These are phyloP conservation scores for Hippocampus kuda DNA, from an alignment of 2,797 vertebrate genomes.

Conservation along the genomic window DNA sequence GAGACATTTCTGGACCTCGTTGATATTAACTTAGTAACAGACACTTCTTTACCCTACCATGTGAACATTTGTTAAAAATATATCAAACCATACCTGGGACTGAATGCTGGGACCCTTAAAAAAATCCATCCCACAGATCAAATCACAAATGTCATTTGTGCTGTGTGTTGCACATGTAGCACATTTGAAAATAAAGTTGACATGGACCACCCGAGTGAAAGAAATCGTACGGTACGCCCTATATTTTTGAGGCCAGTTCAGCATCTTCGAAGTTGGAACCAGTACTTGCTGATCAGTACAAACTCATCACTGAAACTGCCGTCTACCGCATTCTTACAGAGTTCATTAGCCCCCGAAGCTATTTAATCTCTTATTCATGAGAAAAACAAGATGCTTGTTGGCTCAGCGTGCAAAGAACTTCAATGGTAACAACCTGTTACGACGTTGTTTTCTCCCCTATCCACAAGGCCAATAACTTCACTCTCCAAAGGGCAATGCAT, in stretches of 20 bases:
- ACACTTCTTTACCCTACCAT: too few relatives aligned
- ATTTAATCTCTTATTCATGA: conserved; percentile 58
- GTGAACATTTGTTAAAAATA: too few relatives aligned
- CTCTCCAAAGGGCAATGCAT: conserved; percentile 26
- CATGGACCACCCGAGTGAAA: not conserved
- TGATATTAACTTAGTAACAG: too few relatives aligned
- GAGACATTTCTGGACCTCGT: not conserved
- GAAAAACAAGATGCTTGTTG: conserved; percentile 49
- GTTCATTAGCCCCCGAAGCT: conserved; percentile 26
- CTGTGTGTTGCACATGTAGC: too few relatives aligned
- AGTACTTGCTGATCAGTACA: conserved; percentile 29
- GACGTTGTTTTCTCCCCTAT: conserved; percentile 24
- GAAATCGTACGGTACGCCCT: not conserved
- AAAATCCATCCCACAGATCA: too few relatives aligned
- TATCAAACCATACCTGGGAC: too few relatives aligned
- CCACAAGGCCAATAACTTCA: conserved; percentile 11
- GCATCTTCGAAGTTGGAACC: conserved; percentile 13
- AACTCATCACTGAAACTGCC: conserved; percentile 38
- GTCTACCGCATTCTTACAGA: conserved; percentile 16
- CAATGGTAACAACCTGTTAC: conserved; percentile 18
- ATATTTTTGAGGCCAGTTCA: conserved; percentile 20
- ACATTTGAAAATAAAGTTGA: too few relatives aligned
- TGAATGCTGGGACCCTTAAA: too few relatives aligned
- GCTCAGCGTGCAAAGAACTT: conserved; percentile 26
- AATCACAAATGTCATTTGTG: too few relatives aligned